These are phyloP conservation scores for Cydia strobilella DNA, from an alignment of 1,140 invertebrate genomes.

Conservation along the genomic window DNA sequence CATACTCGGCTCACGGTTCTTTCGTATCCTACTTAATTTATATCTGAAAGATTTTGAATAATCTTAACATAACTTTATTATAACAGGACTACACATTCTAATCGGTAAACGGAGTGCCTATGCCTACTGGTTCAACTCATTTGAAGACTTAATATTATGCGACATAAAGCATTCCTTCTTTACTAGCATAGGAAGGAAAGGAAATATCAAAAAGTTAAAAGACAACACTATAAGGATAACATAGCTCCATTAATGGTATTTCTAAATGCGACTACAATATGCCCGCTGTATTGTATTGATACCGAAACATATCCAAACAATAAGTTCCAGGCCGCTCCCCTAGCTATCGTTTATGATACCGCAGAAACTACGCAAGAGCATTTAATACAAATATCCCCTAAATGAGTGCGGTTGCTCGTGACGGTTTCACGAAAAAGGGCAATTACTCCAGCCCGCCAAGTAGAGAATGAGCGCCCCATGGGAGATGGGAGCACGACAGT, in stretches of 20 bases:
- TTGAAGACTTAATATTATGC: too few species aligned
- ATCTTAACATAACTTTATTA: too few species aligned
- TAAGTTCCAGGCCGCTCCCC: not conserved
- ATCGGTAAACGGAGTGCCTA: too few species aligned
- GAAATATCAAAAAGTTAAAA: too few species aligned
- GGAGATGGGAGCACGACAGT: constrained; percentile 42
- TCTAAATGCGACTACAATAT: not conserved
- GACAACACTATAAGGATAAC: too few species aligned
- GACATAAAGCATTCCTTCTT: not conserved
- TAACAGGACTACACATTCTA: too few species aligned
- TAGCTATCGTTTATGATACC: not conserved
- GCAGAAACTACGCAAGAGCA: constrained; percentile 9
- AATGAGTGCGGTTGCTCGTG: constrained; percentile 35
- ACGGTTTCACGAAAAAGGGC: constrained; percentile 37
- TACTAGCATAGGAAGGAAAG: not conserved
- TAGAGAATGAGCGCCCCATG: constrained; percentile 40
- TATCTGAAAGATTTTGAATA: too few species aligned
- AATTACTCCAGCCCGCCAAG: constrained; percentile 47
- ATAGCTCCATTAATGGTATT: not conserved
- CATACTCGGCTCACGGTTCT: not conserved
- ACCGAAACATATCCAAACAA: not conserved
- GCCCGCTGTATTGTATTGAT: not conserved
- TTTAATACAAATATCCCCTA: constrained; percentile 36
- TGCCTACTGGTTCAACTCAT: too few species aligned
- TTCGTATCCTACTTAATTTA: too few species aligned